Evolutionary conservation across 2,797 vertebrate genomes (phyloP).

Genomic region (Ctenopoma kingsleyae): DNA sequence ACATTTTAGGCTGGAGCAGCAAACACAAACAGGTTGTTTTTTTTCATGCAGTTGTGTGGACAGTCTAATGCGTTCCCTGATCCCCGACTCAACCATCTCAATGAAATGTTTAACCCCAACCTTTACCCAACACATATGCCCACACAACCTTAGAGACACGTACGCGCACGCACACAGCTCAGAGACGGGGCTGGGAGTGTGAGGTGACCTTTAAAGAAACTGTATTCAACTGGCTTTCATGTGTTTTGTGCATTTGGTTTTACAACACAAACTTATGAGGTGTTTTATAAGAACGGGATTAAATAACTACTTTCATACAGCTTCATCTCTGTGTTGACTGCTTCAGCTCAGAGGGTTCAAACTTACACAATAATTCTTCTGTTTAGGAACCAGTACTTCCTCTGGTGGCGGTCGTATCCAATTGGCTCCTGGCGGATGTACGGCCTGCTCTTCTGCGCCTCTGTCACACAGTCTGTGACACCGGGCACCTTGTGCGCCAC

Average conservation of each 20-base stretch:
- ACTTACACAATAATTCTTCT: conserved; percentile 97
- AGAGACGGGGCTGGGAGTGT: neutral
- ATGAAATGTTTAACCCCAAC: no score
- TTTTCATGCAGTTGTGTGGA: neutral
- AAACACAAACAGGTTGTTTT: neutral
- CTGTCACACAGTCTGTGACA: conserved; percentile 94
- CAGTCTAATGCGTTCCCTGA: neutral
- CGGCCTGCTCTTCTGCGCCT: conserved; percentile 95
- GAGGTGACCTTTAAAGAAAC: neutral
- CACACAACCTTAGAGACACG: no score
- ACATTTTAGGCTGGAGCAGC: neutral
- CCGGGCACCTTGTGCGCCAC: conserved; percentile 96
- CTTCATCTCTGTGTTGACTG: neutral
- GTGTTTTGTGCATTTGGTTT: neutral
- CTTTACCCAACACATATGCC: no score
- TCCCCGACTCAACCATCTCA: no score
- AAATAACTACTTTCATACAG: neutral
- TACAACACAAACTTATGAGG: no score
- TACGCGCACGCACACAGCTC: neutral
- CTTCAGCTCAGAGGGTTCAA: neutral
- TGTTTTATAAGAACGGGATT: neutral
- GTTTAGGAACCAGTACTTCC: conserved; percentile 99
- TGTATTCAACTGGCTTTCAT: neutral
- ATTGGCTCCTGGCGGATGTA: conserved; percentile 97
- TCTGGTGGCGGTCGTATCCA: conserved; percentile 93